Percentiles rank a stretch among this genome's conserved stretches.
These are phyloP conservation scores for Onychorhynchus coronatus DNA, from an alignment of 2,113 vertebrate species.

Conservation along the genomic window DNA sequence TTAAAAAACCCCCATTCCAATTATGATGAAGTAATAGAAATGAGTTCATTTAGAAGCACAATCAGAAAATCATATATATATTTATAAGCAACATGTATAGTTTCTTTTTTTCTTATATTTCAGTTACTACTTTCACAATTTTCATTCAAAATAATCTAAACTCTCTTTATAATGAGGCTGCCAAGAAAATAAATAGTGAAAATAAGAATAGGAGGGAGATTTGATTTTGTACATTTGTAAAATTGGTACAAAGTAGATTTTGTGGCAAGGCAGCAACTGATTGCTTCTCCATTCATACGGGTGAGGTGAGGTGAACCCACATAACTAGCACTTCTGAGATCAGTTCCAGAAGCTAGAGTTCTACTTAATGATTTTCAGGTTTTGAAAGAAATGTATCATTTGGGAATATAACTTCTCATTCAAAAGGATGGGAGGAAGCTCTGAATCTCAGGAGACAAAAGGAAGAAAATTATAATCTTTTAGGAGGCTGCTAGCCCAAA, in stretches of 20 bases:
- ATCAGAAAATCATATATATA: neutral
- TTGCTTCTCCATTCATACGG: neutral
- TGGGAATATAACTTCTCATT: neutral
- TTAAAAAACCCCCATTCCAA: neutral
- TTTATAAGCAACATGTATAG: neutral
- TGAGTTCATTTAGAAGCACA: neutral
- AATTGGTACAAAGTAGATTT: neutral
- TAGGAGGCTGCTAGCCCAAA: neutral
- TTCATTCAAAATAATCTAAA: neutral
- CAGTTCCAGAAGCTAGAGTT: neutral
- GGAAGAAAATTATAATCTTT: neutral
- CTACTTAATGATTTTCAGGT: accelerated
- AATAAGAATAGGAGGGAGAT: neutral
- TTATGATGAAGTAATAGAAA: neutral
- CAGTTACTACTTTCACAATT: neutral
- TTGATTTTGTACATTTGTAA: no score
- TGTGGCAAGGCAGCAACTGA: neutral
- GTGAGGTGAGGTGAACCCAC: neutral
- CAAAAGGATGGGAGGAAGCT: neutral
- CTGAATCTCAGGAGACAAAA: neutral
- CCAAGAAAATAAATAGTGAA: neutral
- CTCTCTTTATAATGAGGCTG: neutral
- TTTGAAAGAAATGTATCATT: neutral
- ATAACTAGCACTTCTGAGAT: neutral
- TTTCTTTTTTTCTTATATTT: neutral